Evolutionary conservation across 2,888 invertebrate genomes (phyloP), one percentile per base, ranked within the genome.

Genomic region (Epirrhoe tristata): DNA sequence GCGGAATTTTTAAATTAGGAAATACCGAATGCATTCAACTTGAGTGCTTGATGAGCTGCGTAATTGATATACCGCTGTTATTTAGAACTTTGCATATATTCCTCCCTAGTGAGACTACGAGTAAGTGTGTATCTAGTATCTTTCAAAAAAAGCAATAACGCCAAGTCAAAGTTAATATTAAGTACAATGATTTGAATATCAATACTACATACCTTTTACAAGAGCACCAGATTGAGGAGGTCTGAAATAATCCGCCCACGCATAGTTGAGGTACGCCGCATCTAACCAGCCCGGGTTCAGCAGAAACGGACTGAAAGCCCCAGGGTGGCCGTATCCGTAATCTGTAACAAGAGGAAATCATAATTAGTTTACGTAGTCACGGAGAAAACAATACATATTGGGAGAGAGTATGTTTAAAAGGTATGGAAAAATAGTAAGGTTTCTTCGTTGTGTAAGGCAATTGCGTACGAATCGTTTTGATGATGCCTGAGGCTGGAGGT

Each of bases 281-380:
- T 98, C 98, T 76, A 98, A 89, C 97, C 98, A 97, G 43, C 96
- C 96, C 0, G 97, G 96, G 81, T 97, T 97, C 65, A 98, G 89
- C 70, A 98, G 93, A 87, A 97, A 96, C 1, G 96, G 97, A 79
- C 96, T 96, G 85, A 97, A 96, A 24, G 95, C 95, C 50, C 96
- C 96, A 3, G 96, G 96, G 86, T 97, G 96, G 39, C 96, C 96
- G 82, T 97, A 97, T 68, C 96, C 97, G 84, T 96, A 97, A 94
- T 94, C 97, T 97, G 93, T 48, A 88, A 88, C 87, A 90, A 91
- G 70, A 71, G 10, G 68, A 79, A 67, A 78, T 58, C 14, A 53
- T 48, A 17, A 51, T 72, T 65, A 74, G 67, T 65, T 75, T 36
- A 53, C 52, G 53, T 32, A 57, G 53, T 48, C 0, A 4, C 39